Evolutionary conservation across 2,113 vertebrate genomes (phyloP), one percentile per base, ranked within the genome.

Genomic region (Lophius piscatorius): DNA sequence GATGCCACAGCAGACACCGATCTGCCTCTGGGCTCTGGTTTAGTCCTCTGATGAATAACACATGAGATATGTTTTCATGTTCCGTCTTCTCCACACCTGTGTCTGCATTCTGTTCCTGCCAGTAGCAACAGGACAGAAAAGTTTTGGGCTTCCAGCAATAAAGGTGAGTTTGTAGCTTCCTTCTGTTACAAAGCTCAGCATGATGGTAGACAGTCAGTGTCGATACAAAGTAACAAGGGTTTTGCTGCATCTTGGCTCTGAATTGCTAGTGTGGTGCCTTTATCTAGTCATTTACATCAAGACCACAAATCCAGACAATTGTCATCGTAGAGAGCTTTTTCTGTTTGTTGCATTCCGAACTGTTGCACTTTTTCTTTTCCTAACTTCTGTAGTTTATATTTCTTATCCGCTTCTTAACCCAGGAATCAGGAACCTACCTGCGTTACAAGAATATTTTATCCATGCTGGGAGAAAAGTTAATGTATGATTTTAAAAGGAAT

Each of bases 11-110:
- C 28, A 1, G 31, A n/a, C 20, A 33, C 13, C 49, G 22, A 62
- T 31, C 50, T 69, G 58, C 63, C 67, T 73, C 55, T 35, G 3
- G 80, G 69, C 78, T 81, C 62, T 70, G 71, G 78, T 77, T 74
- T 70, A 74, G 63, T 56, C 48, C 64, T 81, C 68, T 48, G 65
- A 42, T 87, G 76, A 86, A 90, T 88, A 82, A 84, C 22, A 23
- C 72, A 86, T 85, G 73, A 85, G 73, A 24, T 8, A n/a, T 66
- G 59, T 78, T 71, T 85, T 68, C 56, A 63, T 48, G 64, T 63
- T 81, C 36, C 34, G 36, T 70, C 61, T 73, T 70, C 11, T 1
- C 65, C 57, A 58, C 67, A 58, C 31, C 55, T 55, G 57, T 38
- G 26, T 54, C 48, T 46, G 21, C 51, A 38, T 69, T 74, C 34